These are phyloP conservation scores for Thamnaconus septentrionalis DNA, from an alignment of 2,113 vertebrate species.

Conservation along the genomic window DNA sequence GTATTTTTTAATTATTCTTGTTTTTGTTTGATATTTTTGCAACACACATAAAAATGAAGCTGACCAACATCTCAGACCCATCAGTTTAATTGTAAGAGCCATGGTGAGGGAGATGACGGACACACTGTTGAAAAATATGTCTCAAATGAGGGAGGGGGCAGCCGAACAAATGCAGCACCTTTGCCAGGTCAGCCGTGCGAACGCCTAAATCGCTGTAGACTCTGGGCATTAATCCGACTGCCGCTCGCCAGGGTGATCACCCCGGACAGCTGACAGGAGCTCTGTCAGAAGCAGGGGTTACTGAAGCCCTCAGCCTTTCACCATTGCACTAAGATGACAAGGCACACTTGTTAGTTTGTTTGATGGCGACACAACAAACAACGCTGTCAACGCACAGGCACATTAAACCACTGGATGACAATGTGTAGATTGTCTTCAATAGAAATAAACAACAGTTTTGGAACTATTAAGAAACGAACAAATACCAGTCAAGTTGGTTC, in stretches of 20 bases:
- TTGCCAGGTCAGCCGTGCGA: conserved; percentile 18
- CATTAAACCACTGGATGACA: conserved; percentile 1
- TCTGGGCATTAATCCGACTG: conserved; percentile 20
- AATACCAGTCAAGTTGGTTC: too few species aligned
- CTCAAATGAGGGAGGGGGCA: too few species aligned
- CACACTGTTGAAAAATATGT: too few species aligned
- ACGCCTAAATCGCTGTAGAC: background rate
- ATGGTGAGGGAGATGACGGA: too few species aligned
- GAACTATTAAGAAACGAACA: too few species aligned
- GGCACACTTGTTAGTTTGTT: conserved; percentile 20
- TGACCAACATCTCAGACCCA: too few species aligned
- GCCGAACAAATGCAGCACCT: background rate
- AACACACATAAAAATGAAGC: too few species aligned
- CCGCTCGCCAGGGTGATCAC: conserved; percentile 6
- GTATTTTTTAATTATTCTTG: too few species aligned
- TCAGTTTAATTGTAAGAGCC: too few species aligned
- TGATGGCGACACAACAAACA: background rate
- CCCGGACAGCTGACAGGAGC: conserved; percentile 28
- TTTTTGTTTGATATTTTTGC: too few species aligned
- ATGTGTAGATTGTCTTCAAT: background rate
- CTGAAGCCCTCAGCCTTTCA: conserved; percentile 30
- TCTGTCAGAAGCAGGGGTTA: conserved; percentile 26
- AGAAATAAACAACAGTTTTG: too few species aligned
- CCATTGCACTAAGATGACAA: conserved; percentile 27
- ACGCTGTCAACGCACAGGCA: background rate